These are phyloP conservation scores for Caenorhabditis brenneri DNA, from an alignment of 1,140 invertebrate species.

Conservation along the genomic window DNA sequence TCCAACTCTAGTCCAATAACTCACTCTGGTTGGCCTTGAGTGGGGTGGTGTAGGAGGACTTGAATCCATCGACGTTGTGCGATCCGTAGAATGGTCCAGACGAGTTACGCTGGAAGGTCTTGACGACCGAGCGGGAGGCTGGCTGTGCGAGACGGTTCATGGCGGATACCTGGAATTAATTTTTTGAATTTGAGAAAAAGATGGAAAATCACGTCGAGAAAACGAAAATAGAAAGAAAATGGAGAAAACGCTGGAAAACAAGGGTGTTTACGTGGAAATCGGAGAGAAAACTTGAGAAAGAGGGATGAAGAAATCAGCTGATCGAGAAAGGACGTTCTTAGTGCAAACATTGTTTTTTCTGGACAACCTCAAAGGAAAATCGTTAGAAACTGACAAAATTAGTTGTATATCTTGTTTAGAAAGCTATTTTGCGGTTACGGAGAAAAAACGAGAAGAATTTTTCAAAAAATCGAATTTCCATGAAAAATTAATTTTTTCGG, in stretches of 20 bases:
- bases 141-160: slow-evolving; percentile 41
- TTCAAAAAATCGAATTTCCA: not conserved
- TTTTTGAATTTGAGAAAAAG: not conserved
- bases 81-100: slow-evolving; percentile 56
- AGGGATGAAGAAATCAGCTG: not conserved
- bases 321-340: not conserved
- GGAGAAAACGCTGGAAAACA: not conserved
- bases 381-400: not conserved
- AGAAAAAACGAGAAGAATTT: not conserved
- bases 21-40: slow-evolving; percentile 54
- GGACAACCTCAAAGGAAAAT: no score
- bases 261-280: not conserved
- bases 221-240: not conserved
- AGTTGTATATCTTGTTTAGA: no score
- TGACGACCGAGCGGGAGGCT: slow-evolving; percentile 18
- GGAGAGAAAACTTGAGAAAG: not conserved
- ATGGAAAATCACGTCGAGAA: not conserved
- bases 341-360: not conserved
- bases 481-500: no score
- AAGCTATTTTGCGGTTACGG: no score
- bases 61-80: slow-evolving; percentile 57
- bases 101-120: slow-evolving; percentile 54
- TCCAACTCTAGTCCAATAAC: not conserved
- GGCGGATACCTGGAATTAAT: slow-evolving; percentile 18
- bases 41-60: not conserved